Percentiles rank a stretch among this genome's conserved stretches.
These are phyloP conservation scores for Cariama cristata DNA, from an alignment of 2,113 vertebrate species.

Conservation along the genomic window DNA sequence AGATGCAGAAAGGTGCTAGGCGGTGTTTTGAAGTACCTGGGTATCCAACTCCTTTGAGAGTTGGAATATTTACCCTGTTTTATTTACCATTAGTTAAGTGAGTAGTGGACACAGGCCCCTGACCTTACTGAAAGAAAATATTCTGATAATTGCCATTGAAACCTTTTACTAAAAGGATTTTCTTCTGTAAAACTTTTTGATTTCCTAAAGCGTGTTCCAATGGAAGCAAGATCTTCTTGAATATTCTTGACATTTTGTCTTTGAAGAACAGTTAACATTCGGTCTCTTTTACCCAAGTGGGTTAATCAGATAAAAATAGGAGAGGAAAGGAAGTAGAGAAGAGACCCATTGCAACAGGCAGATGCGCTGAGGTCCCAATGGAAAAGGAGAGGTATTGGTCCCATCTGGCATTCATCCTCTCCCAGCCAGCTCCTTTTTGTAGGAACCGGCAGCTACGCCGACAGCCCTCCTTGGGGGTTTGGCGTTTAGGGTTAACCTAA, in stretches of 20 bases:
- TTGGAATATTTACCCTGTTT: neutral
- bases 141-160: neutral
- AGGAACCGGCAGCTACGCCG: neutral
- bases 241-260: neutral
- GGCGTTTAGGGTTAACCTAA: rapidly evolving
- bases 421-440: neutral
- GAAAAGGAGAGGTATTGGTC: neutral
- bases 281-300: neutral
- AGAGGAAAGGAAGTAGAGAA: neutral
- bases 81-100: neutral
- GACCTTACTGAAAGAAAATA: neutral
- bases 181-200: neutral
- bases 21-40: neutral
- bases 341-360: neutral
- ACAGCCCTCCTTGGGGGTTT: neutral
- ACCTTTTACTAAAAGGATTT: neutral
- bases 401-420: neutral
- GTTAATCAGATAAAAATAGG: neutral
- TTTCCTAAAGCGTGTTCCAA: neutral
- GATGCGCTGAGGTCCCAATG: neutral
- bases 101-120: neutral
- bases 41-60: neutral
- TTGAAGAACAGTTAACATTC: neutral
- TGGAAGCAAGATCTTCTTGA: neutral
- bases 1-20: neutral